phyloP scores from a whole-genome alignment of 35 echinoderm and acorn worm species.

The Lytechinus pictus region DNA sequence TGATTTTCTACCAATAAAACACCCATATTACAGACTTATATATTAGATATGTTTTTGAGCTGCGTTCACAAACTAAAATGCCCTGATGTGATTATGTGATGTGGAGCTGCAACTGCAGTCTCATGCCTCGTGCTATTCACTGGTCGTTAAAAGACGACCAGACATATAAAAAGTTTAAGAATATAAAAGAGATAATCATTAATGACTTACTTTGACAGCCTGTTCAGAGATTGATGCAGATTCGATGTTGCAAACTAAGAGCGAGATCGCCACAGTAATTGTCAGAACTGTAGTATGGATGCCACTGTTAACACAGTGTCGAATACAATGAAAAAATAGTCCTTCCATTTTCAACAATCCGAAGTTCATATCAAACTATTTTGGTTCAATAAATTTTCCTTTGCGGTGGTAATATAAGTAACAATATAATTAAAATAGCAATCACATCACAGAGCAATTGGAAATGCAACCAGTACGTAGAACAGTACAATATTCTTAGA shows the following conservation, averaged over 20 bases:
- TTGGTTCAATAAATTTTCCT: neutral
- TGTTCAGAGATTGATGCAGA: neutral
- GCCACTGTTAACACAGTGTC: neutral
- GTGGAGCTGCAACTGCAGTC: too few species aligned
- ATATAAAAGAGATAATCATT: too few species aligned
- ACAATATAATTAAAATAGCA: neutral
- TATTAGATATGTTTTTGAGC: too few species aligned
- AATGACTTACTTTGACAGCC: neutral
- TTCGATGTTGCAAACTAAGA: neutral
- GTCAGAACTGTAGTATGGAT: neutral
- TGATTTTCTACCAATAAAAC: too few species aligned
- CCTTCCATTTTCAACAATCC: neutral
- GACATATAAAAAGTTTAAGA: too few species aligned
- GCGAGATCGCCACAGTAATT: neutral
- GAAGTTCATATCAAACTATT: neutral
- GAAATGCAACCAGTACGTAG: too few species aligned
- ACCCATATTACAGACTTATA: too few species aligned
- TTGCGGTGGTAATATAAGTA: neutral
- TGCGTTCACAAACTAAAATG: too few species aligned
- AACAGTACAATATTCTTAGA: neutral
- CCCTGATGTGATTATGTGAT: too few species aligned
- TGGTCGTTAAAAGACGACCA: too few species aligned
- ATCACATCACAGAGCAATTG: too few species aligned
- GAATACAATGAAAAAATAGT: neutral
- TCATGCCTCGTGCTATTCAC: too few species aligned